Evolutionary conservation across 2,797 vertebrate species (phyloP), one percentile per base, ranked within the genome.

Genomic region (Taenioides sp.): DNA sequence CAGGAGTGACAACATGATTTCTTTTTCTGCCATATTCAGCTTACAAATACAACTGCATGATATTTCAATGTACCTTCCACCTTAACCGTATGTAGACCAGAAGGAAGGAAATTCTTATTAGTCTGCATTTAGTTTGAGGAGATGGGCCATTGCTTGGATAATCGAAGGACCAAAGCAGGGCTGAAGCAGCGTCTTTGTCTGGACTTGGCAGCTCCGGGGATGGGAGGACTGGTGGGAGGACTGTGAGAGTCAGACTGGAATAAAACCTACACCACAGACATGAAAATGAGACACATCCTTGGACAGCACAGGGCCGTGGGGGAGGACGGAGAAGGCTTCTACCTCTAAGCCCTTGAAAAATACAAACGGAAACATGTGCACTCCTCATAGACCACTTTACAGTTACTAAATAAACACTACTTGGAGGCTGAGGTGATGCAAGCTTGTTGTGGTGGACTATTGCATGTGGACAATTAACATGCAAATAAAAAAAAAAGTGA

Each of bases 131-230:
- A 74, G 82, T 87, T 86, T 81, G 86, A 86, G 90, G 86, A 88
- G 85, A 92, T 84, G 73, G 85, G 82, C 75, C 83, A 83, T 88
- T 65, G 67, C 84, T 84, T 76, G 79, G 78, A 88, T 92, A 90
- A 93, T 91, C 82, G 89, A 81, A 80, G 81, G 84, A 86, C 84
- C 81, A 86, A 92, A 87, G 86, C 82, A 84, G 71, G 80, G 69
- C 74, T 84, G 78, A 88, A 91, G 89, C 86, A 86, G 85, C 84
- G 77, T 88, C 90, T 93, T 91, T 91, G 89, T 90, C 85, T 89
- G 66, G 64, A 63, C 82, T 91, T 90, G 91, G 88, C 90, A 90
- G 87, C 65, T 65, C 43, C 61, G 34, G 62, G 82, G 81, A 88
- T 31, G 80, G 82, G 83, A 86, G 86, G 82, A 86, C 84, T 77